Percentiles rank a stretch among this genome's conserved stretches.
Conservation (phyloP, 2,797 vertebrate genomes). For the Gallinago stenura region DNA sequence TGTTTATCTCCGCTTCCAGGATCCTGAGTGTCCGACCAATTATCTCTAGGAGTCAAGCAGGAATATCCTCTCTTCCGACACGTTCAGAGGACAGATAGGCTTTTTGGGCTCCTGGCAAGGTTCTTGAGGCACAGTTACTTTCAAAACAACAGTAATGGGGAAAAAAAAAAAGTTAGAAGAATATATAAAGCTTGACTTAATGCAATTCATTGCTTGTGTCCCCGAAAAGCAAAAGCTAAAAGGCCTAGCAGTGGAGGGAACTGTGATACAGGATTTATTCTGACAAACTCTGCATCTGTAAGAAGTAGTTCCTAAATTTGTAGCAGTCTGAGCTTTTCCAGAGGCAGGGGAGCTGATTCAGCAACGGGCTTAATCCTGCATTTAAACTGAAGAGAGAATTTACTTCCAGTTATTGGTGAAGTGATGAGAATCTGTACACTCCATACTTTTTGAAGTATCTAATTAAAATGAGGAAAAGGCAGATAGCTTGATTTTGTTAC, state of each 20-base stretch:
- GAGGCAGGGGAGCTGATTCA: conserved; percentile 54
- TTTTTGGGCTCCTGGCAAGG: background rate
- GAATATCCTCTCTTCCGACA: background rate
- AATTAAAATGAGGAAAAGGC: conserved; percentile 10
- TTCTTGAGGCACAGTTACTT: background rate
- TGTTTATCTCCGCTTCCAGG: background rate
- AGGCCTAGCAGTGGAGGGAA: background rate
- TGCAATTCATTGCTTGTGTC: background rate
- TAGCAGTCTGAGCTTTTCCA: conserved; percentile 10
- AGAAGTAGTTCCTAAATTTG: conserved; percentile 7
- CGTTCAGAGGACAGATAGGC: background rate
- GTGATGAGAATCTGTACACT: background rate
- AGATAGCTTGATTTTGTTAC: conserved; percentile 12
- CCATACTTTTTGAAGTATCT: background rate
- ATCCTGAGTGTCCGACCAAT: background rate
- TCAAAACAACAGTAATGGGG: background rate
- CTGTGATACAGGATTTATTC: conserved; percentile 21
- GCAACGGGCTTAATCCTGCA: conserved; percentile 27
- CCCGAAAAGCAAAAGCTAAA: conserved; percentile 15
- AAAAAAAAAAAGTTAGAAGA: background rate
- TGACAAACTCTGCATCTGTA: conserved; percentile 44
- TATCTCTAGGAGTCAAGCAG: background rate
- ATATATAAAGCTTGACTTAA: background rate
- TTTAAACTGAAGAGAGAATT: conserved; percentile 30
- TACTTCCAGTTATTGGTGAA: background rate